Percentiles rank a stretch among this genome's conserved stretches.
phyloP scores from a whole-genome alignment of 2,888 invertebrate genomes.

The Anoplius nigerrimus region DNA sequence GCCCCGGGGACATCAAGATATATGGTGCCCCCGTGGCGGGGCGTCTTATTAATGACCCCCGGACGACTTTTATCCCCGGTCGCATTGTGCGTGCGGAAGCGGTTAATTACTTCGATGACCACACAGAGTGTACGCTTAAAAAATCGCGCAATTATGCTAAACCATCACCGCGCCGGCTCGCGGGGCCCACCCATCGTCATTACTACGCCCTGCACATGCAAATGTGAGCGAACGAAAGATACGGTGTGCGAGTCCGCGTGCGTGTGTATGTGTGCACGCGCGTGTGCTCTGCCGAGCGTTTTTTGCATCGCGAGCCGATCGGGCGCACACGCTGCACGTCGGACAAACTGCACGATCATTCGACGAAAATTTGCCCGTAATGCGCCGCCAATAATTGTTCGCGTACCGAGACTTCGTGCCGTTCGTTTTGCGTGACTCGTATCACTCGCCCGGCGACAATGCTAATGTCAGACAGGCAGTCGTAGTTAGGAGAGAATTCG shows the following conservation, averaged over 20 bases:
- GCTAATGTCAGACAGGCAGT: no score
- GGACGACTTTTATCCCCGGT: constrained; percentile 11
- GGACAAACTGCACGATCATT: constrained; percentile 40
- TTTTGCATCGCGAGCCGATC: neutral
- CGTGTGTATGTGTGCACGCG: no score
- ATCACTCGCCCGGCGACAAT: no score
- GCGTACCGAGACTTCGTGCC: neutral
- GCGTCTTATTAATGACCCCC: constrained; percentile 1
- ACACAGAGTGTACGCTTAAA: constrained; percentile 43
- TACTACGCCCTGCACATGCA: constrained; percentile 21
- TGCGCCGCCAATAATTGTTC: constrained; percentile 20
- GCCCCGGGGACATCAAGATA: neutral
- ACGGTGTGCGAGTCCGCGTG: no score
- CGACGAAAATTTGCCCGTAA: constrained; percentile 41
- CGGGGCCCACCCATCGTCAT: constrained; percentile 32
- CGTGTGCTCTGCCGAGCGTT: neutral
- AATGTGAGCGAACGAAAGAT: no score
- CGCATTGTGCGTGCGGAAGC: constrained; percentile 23
- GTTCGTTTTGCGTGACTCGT: no score
- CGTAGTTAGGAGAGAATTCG: no score
- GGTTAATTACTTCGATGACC: constrained; percentile 47
- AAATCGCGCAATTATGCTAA: constrained; percentile 58
- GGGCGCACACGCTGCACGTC: neutral
- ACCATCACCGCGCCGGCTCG: constrained; percentile 35
- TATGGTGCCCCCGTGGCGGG: neutral